Evolutionary conservation across 2,888 invertebrate genomes (phyloP), one percentile per base, ranked within the genome.

Genomic region (Melipona bicolor): DNA sequence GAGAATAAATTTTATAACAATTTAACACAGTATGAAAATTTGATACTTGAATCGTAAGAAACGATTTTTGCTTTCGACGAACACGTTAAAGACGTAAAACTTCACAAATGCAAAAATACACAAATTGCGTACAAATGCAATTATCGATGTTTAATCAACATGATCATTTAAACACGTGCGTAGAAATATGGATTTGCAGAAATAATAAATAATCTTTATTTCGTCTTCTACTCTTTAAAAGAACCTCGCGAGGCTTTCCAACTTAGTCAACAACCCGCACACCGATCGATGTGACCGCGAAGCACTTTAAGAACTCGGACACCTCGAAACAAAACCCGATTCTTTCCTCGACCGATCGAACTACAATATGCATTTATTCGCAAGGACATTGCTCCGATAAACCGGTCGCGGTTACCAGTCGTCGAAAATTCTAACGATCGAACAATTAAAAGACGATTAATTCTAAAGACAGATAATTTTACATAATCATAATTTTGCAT

Each of bases 341-440:
- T n/a, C 71, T 50, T 52, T 13, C n/a, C 19, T 15, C 61, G 15
- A 21, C 24, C 49, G 50, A 69, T 69, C 76, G 50, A 50, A n/a
- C 27, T 13, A 11, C 17, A 43, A 43, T 43, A 2, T 43, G 9
- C 11, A 43, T 9, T 36, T 49, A 43, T 64, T 71, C n/a, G 27
- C 43, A 64, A 64, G 43, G 17, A 27, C 49, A 24, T 43, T 11
- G 2, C 71, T 27, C 19, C 77, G 62, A 65, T 77, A 65, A 71
- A 54, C n/a, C 67, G 27, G 27, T 27, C 27, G 50, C 21, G 17
- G 43, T 32, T 62, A 36, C 21, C 76, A 50, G 24, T 27, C 62
- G 32, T 78, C 65, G 50, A 70, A 79, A 75, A 79, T 79, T 70
- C 69, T 54, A 43, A 64, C 68, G 17, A 27, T 27, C 52, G 52